phyloP scores from a whole-genome alignment of 2,797 vertebrate genomes.

The Myotis findleyi region DNA sequence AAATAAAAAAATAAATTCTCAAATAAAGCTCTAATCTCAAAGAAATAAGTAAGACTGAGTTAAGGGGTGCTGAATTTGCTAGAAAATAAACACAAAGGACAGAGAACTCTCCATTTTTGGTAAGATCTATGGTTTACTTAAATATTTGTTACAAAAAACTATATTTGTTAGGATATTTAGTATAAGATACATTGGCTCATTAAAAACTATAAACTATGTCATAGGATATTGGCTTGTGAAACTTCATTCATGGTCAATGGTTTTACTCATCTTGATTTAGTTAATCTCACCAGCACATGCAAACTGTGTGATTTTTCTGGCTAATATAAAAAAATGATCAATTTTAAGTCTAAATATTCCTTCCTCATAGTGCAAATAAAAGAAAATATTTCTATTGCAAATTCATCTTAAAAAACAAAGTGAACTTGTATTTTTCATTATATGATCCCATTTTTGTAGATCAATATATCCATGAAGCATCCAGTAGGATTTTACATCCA shows the following conservation, averaged over 20 bases:
- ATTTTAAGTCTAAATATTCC: neutral
- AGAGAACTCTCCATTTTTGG: neutral
- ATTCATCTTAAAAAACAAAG: constrained; percentile 6
- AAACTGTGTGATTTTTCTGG: neutral
- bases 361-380: neutral
- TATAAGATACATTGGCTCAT: neutral
- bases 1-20: neutral
- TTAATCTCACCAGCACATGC: neutral
- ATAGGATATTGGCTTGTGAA: neutral
- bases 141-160: neutral
- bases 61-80: neutral
- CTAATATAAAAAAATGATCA: neutral
- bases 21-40: neutral
- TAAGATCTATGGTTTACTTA: neutral
- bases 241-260: neutral
- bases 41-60: neutral
- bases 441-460: neutral
- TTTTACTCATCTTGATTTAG: neutral
- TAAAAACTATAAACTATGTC: neutral
- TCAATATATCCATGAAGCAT: neutral
- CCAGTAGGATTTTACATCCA: neutral
- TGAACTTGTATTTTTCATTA: neutral
- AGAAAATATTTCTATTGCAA: neutral
- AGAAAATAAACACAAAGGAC: neutral
- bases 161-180: neutral